Evolutionary conservation across 2,888 invertebrate genomes (phyloP), one percentile per base, ranked within the genome.

Genomic region (Bedellia somnulentella): DNA sequence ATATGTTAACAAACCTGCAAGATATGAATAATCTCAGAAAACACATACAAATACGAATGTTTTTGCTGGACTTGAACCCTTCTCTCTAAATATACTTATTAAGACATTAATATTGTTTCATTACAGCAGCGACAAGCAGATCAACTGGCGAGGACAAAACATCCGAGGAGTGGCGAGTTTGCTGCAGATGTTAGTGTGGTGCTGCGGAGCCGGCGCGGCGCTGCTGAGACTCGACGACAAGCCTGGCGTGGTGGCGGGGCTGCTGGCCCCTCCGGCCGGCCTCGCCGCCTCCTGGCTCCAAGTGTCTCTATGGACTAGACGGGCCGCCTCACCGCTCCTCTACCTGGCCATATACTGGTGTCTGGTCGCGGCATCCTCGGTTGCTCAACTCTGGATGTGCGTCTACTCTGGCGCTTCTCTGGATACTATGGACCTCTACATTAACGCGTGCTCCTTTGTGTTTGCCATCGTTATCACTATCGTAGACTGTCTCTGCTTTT

Each of bases 281-380:
- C 41, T 71, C 4, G 66, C 70, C 2, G 67, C 73, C 5, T 60
- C 66, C 1, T 57, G 52, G 4, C 57, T 75, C 29, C 73, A 75
- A 42, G 51, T 64, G 1, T 48, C 61, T 0, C 49, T 75, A 9
- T 68, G 70, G 68, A 56, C 52, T 2, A 52, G 73, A 10, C 57
- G 57, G 31, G 53, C 59, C 11, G 55, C 63, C n/a, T 60, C 73
- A 0, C 70, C 68, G 13, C 44, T 67, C 34, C 58, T 75, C 18
- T 75, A 71, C 45, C 57, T 75, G 16, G 59, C 57, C n/a, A 49
- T 76, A 35, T 77, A 75, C 43, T 76, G 73, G 68, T 45, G 64
- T 12, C 55, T 73, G 24, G 43, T 62, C 1, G 47, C 64, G n/a
- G 43, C 46, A 6, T 52, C 59, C 15, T 50, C 68, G 1, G 57